phyloP scores from a whole-genome alignment of 2,113 vertebrate genomes.

The Probosciger aterrimus region DNA sequence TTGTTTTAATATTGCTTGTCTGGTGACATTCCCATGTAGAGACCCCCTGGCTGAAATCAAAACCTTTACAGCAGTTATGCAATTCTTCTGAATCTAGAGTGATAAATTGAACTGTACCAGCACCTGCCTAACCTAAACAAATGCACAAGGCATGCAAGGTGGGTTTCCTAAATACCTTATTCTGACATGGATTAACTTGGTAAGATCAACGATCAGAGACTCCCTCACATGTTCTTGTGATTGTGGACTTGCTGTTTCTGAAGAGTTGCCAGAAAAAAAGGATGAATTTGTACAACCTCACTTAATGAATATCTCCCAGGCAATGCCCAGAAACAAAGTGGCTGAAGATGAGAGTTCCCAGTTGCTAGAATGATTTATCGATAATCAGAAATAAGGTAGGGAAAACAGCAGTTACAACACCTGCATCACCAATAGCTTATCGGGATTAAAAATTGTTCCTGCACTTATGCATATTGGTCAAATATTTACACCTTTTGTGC shows the following conservation, averaged over 20 bases:
- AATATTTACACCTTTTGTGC: background rate
- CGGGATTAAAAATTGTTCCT: background rate
- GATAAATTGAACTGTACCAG: background rate
- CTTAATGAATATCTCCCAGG: conserved; percentile 15
- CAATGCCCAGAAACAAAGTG: conserved; percentile 14
- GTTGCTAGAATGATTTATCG: background rate
- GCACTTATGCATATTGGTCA: background rate
- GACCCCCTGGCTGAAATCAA: background rate
- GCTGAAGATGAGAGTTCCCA: background rate
- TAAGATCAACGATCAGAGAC: background rate
- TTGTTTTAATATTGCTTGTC: background rate
- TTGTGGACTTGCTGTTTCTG: background rate
- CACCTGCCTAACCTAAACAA: background rate
- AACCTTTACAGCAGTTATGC: background rate
- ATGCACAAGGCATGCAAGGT: background rate
- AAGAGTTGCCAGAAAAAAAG: conserved; percentile 4
- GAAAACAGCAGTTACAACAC: background rate
- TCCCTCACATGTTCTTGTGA: background rate
- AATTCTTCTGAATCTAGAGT: background rate
- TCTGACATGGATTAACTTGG: background rate
- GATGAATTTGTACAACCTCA: conserved; percentile 28
- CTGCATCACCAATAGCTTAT: background rate
- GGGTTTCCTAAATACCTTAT: background rate
- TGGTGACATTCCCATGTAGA: background rate
- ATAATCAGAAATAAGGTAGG: background rate